Conservation (phyloP, 2,113 vertebrate genomes). For the Riparia riparia region DNA sequence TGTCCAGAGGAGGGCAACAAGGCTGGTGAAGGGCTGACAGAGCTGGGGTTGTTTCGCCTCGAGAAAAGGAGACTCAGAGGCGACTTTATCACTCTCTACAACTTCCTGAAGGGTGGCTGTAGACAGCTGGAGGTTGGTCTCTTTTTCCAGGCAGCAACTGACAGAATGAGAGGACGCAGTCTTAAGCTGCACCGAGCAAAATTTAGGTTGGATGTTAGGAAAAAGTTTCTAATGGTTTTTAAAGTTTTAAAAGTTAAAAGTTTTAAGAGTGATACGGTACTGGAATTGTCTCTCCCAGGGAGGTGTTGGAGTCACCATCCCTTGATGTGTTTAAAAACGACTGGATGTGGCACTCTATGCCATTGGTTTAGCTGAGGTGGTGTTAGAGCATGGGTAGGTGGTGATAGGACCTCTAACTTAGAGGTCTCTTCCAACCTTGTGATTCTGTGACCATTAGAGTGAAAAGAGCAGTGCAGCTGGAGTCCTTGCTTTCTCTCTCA, state of each 20-base stretch:
- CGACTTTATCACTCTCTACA: neutral
- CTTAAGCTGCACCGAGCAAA: neutral
- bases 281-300: fast-evolving
- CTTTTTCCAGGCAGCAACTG: neutral
- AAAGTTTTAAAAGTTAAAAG: no score
- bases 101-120: fast-evolving
- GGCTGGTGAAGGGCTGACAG: neutral
- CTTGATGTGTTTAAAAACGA: neutral
- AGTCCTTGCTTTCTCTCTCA: neutral
- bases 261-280: neutral
- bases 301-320: neutral
- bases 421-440: neutral
- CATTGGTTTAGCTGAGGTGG: neutral
- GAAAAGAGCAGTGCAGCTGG: neutral
- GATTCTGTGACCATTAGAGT: neutral
- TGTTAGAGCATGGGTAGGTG: neutral
- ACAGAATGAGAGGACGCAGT: fast-evolving
- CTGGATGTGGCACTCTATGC: fast-evolving
- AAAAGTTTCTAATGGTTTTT: neutral
- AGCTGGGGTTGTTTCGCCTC: neutral
- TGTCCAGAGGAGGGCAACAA: fast-evolving
- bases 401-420: fast-evolving
- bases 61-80: neutral
- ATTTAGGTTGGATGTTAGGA: no score
- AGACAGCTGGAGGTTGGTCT: neutral